Evolutionary conservation across 2,888 invertebrate genomes (phyloP).

Genomic region (Taphrorychus bicolor): DNA sequence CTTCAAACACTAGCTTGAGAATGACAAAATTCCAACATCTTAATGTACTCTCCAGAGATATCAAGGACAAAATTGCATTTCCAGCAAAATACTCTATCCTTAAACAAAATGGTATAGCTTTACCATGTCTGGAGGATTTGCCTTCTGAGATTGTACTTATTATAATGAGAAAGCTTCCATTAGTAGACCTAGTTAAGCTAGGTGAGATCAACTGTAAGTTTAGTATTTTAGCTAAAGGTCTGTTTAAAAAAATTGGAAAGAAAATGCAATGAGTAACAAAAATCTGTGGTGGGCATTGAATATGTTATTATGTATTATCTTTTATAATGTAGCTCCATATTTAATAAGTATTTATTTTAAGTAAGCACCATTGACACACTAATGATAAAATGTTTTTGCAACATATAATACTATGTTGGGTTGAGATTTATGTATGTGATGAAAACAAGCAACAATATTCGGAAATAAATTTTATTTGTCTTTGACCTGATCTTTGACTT

Average conservation of each 20-base stretch:
- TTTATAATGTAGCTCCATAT: too few relatives aligned
- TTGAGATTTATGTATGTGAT: too few relatives aligned
- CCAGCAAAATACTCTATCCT: constrained; percentile 49
- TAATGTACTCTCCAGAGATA: constrained; percentile 49
- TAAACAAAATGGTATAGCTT: constrained; percentile 29
- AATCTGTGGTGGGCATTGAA: too few relatives aligned
- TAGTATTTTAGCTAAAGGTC: constrained; percentile 10
- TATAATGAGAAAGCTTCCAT: constrained; percentile 33
- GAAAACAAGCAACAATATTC: too few relatives aligned
- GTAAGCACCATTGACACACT: too few relatives aligned
- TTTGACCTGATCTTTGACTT: not conserved
- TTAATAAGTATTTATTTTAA: too few relatives aligned
- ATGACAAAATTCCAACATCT: constrained; percentile 52
- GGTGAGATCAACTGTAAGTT: constrained; percentile 21
- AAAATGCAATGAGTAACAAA: constrained; percentile 25
- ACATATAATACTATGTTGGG: not conserved
- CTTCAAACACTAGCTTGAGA: constrained; percentile 37
- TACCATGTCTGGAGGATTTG: constrained; percentile 40
- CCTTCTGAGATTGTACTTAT: constrained; percentile 42
- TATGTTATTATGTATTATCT: too few relatives aligned
- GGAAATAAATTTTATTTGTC: not conserved
- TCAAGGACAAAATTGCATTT: constrained; percentile 54
- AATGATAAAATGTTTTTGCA: too few relatives aligned
- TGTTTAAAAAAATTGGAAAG: constrained; percentile 28
- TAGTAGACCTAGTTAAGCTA: constrained; percentile 20